Base-by-base conservation (phyloP, 2,797 vertebrate species). In the Sebastes cheni region DNA sequence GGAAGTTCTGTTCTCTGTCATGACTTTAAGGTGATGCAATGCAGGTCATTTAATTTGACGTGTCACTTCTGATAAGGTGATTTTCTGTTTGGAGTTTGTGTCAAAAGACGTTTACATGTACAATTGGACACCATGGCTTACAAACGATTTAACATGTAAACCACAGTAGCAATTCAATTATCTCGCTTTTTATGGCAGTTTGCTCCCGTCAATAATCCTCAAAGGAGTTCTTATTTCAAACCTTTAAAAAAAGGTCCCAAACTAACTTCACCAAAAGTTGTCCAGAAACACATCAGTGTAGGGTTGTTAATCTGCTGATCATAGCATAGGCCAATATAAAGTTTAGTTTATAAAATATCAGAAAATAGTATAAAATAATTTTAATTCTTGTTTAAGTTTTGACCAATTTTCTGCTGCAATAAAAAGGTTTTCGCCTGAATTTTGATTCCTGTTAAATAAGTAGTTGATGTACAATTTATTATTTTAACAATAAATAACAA, bases 1-100 rank as follows among this genome's bases (percentile, higher is more conserved):
- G 88, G 88, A 91, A 89, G 81, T 74, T 67, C 70, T 30, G 9
- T 67, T 52, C 29, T 46, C 68, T 60, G 23, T 67, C 50, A 72
- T 54, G 11, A 32, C 32, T 20, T 52, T 2, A 61, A 72, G 23
- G 10, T 87, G 85, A 84, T 83, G 80, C 72, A 73, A 81, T 62
- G 11, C 11, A 36, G 61, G 32, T 36, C 20, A 27, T 10, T 52
- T 52, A 23, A 54, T 64, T 46, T 42, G 67, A 86, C 83, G 80
- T 89, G 82, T 83, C 75, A 52, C 30, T 81, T 16, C 8, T 55
- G 32, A 69, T 60, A 1, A 58, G 39, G 6, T 2, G 34, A 55
- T 32, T 39, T 13, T 6, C 18, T 5, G 34, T 8, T 42, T 27
- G 25, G 61, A 27, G 3, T 39, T 10, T 20, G 62, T 52, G 7